A percentile compares a stretch with the other conserved stretches of the same genome.
Evolutionary conservation across 2,113 vertebrate genomes (phyloP).

Genomic region (Laticauda colubrina): DNA sequence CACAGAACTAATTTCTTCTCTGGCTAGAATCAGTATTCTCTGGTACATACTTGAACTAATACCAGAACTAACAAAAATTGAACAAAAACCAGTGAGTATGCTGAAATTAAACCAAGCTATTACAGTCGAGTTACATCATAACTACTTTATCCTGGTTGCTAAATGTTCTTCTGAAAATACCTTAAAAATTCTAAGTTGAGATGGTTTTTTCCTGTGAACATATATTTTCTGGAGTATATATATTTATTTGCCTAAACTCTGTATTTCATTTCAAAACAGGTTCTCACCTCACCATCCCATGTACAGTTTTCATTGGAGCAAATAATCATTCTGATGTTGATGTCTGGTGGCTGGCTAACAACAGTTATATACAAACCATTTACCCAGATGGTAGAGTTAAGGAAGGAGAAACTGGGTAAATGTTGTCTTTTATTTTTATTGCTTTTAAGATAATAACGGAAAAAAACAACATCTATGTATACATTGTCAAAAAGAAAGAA

Average conservation of each 20-base stretch:
- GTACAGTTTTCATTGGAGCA: constrained; percentile 72
- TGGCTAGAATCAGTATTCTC: too few relatives aligned
- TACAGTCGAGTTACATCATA: neutral
- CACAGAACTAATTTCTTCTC: too few relatives aligned
- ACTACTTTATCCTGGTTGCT: neutral
- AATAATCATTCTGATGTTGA: constrained; percentile 24
- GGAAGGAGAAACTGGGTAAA: constrained; percentile 69
- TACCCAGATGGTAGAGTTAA: constrained; percentile 63
- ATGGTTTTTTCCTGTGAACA: neutral
- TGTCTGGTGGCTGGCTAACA: constrained; percentile 73
- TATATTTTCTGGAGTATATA: neutral
- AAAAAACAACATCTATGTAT: too few relatives aligned
- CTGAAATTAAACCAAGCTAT: neutral
- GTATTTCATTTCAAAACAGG: constrained; percentile 54
- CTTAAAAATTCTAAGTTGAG: neutral
- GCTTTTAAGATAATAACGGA: too few relatives aligned
- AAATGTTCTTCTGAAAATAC: neutral
- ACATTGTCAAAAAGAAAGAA: too few relatives aligned
- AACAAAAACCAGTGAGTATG: neutral
- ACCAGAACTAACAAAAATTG: neutral
- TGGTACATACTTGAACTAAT: neutral
- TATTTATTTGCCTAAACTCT: neutral
- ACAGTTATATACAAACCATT: constrained; percentile 24
- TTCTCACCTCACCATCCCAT: constrained; percentile 69
- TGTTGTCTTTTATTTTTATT: constrained; percentile 11